Base-by-base conservation (phyloP, 2,888 invertebrate genomes). In the Mongoloraphidia duomilia region DNA sequence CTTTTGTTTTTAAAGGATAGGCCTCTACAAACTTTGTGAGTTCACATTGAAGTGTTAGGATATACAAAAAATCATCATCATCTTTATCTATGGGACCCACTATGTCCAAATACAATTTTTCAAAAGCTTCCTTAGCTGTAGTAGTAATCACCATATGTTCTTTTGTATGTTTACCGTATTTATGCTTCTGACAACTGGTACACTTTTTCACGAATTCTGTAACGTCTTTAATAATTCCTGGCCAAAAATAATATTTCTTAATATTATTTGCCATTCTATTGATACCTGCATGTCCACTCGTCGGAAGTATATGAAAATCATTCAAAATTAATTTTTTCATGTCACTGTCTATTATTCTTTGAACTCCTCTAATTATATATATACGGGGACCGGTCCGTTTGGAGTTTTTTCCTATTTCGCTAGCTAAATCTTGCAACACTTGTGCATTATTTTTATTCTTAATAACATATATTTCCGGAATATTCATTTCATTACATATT, bases 261-360 rank as follows among this genome's bases (percentile, higher is more conserved):
- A 56, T 53, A 38, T 46, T 53, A 38, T 54, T 52, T 46, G 48
- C 53, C 53, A 55, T 56, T 3, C 54, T 44, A 48, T 52, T 54
- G 9, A 56, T 48, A 8, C 55, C 54, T 44, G 53, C 52, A 50
- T 57, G 55, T 35, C 55, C 56, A 40, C 56, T 54, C 33, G 55
- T 57, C 9, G 55, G 55, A 36, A 57, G 47, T 26, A 54, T 44
- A 43, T 57, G 54, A 39, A 55, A 57, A 49, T 57, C 54, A 46
- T 57, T 57, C 49, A 57, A 14, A 33, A 57, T 54, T 42, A 57
- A 39, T 49, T 53, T 46, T 52, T 44, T 14, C 12, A 36, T 43
- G 17, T 53, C 49, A 36, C n/a, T 12, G 38, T 53, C 46, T 9
- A 9, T 44, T 43, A 57, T 44, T 12, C 41, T 42, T 47, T 53